Conservation (phyloP, 53 echinoderm and acorn worm genomes). For the Henricia sp. region DNA sequence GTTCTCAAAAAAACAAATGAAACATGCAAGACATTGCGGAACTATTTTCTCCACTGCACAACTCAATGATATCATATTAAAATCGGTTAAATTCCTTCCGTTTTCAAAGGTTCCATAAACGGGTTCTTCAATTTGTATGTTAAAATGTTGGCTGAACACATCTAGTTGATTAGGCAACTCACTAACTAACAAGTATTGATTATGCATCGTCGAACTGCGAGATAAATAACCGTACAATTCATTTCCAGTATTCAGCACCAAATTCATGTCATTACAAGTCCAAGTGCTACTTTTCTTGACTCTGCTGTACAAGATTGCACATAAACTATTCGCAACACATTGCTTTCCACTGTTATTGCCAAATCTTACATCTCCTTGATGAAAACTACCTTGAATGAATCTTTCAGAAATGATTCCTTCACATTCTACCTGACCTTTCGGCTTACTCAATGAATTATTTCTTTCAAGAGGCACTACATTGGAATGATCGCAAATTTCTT, state of each 20-base stretch:
- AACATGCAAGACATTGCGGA: not conserved
- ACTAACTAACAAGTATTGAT: constrained; percentile 34
- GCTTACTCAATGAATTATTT: too few species aligned
- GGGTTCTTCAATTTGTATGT: not conserved
- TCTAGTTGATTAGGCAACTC: constrained; percentile 11
- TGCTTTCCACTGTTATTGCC: too few species aligned
- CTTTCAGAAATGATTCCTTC: too few species aligned
- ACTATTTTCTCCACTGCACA: too few species aligned
- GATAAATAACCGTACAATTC: constrained; percentile 18
- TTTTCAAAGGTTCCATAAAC: constrained; percentile 10
- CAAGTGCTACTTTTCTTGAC: too few species aligned
- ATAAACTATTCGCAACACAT: too few species aligned
- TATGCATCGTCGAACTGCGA: constrained; percentile 1
- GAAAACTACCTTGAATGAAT: too few species aligned
- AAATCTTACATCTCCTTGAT: too few species aligned
- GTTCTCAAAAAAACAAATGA: constrained; percentile 23
- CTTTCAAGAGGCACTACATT: too few species aligned
- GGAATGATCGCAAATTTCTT: too few species aligned
- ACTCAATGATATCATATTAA: constrained; percentile 2
- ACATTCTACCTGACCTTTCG: too few species aligned
- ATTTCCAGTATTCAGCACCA: constrained; percentile 2
- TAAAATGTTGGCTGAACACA: constrained; percentile 10
- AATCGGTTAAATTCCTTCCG: not conserved
- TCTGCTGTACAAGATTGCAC: too few species aligned
- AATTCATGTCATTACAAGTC: constrained; percentile 19